These are phyloP conservation scores for Sympetrum striolatum DNA, from an alignment of 2,888 invertebrate species.

Conservation along the genomic window DNA sequence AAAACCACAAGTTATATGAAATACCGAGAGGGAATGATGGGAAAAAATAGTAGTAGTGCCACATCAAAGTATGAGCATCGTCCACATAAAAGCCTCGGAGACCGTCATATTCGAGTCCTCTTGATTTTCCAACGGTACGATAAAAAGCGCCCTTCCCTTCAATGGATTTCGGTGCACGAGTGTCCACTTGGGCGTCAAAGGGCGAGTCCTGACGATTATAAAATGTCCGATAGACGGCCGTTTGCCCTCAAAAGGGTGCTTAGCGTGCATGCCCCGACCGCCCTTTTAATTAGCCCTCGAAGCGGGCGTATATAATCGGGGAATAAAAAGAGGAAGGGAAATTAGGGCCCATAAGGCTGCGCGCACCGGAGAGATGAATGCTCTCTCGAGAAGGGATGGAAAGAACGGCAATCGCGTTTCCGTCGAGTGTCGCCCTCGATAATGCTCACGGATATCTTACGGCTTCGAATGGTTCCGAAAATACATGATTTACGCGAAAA, in stretches of 20 bases:
- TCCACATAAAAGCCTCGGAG: constrained; percentile 12
- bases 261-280: background rate
- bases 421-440: too few relatives aligned
- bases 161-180: background rate
- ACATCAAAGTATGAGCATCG: constrained; percentile 41
- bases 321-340: background rate
- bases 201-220: background rate
- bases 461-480: too few relatives aligned
- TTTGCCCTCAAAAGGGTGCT: background rate
- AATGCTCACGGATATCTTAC: too few relatives aligned
- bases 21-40: background rate
- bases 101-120: constrained; percentile 24
- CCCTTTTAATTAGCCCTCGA: background rate
- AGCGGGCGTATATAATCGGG: background rate
- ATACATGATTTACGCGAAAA: too few relatives aligned
- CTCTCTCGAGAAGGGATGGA: too few relatives aligned
- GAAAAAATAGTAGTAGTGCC: background rate
- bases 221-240: background rate
- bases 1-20: constrained; percentile 1
- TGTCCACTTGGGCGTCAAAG: constrained; percentile 20
- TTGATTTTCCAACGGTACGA: background rate
- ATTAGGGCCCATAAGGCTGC: too few relatives aligned
- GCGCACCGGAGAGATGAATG: too few relatives aligned
- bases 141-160: background rate
- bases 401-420: too few relatives aligned